A percentile compares a stretch with the other conserved stretches of the same genome.
Evolutionary conservation across 2,797 vertebrate genomes (phyloP).

Genomic region (Hoplostethus mediterraneus): DNA sequence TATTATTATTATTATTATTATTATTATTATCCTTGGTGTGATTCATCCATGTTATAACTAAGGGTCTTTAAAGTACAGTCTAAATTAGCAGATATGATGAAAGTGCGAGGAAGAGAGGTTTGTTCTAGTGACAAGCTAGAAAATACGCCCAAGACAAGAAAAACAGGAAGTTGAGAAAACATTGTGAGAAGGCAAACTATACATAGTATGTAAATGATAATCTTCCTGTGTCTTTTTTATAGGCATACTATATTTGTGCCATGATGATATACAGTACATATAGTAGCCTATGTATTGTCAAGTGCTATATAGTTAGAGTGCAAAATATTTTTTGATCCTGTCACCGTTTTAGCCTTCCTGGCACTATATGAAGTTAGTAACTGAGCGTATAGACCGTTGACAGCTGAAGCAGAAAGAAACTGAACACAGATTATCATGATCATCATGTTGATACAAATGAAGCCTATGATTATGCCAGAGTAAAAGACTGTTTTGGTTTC

Average conservation of each 20-base stretch:
- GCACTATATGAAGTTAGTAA: background rate
- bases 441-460: background rate
- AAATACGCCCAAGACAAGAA: background rate
- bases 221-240: background rate
- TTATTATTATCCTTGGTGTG: background rate
- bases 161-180: conserved; percentile 15
- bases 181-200: background rate
- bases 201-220: background rate
- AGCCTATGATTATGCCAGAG: conserved; percentile 5
- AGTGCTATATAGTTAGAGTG: background rate
- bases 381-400: background rate
- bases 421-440: background rate
- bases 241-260: too few relatives aligned
- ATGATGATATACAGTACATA: background rate
- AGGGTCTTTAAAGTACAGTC: background rate
- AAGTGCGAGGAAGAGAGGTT: background rate
- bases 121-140: background rate
- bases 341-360: background rate
- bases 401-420: conserved; percentile 11
- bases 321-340: background rate
- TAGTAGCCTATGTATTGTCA: background rate
- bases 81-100: background rate
- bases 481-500: background rate
- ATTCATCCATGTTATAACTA: background rate
- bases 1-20: too few relatives aligned